Conservation (phyloP, 2,113 vertebrate genomes). For the Gasterosteus aculeatus region DNA sequence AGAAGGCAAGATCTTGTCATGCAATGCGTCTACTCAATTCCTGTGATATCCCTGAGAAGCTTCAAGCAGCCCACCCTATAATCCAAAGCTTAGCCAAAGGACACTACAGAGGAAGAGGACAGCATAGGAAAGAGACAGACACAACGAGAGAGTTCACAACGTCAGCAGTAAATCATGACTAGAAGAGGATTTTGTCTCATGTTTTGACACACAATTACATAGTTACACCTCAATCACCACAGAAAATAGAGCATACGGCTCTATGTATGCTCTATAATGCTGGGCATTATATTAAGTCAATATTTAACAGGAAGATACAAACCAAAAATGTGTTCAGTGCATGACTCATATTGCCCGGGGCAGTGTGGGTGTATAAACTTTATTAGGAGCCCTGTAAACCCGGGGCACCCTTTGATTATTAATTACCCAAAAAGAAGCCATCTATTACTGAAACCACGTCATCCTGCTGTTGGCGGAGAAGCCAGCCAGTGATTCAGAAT, state of each 20-base stretch:
- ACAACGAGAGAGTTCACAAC: conserved; percentile 39
- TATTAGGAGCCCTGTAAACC: conserved; percentile 71
- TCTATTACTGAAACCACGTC: conserved; percentile 70
- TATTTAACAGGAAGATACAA: conserved; percentile 37
- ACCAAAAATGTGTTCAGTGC: conserved; percentile 36
- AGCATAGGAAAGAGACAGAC: conserved; percentile 4
- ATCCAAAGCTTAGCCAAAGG: conserved; percentile 67
- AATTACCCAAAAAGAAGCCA: conserved; percentile 73
- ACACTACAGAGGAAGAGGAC: conserved; percentile 41
- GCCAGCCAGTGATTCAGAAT: conserved; percentile 71
- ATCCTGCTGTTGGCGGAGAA: conserved; percentile 60
- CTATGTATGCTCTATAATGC: not conserved
- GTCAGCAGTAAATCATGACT: conserved; percentile 37
- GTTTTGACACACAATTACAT: conserved; percentile 11
- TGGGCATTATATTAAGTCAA: not conserved
- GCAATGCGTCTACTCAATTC: conserved; percentile 76
- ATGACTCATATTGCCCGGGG: conserved; percentile 72
- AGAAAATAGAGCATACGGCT: conserved; percentile 6
- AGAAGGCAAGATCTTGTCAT: conserved; percentile 77
- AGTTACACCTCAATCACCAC: not conserved
- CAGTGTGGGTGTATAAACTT: conserved; percentile 62
- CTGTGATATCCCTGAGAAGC: conserved; percentile 76
- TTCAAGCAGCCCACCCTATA: conserved; percentile 66
- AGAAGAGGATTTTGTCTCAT: conserved; percentile 5
- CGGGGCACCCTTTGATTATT: conserved; percentile 73